Evolutionary conservation across 2,888 invertebrate genomes (phyloP).

Genomic region (Mantis religiosa): DNA sequence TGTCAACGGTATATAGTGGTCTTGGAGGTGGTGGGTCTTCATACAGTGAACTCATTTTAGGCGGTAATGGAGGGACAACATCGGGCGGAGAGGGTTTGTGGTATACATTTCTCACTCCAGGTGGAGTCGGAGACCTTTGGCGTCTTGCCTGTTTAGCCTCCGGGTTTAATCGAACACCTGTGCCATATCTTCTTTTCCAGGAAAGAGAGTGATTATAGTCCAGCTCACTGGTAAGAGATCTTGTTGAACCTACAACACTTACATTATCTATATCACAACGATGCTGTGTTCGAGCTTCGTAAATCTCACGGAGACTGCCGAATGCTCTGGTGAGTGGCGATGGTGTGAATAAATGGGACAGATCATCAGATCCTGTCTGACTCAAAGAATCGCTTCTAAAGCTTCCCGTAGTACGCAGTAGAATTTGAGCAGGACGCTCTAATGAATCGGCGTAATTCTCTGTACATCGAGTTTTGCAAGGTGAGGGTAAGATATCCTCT

Average conservation of each 20-base stretch:
- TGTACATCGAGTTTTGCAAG: constrained; percentile 8
- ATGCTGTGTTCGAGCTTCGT: constrained; percentile 52
- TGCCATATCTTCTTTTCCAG: constrained; percentile 38
- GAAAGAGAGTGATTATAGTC: constrained; percentile 31
- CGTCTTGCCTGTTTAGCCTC: constrained; percentile 70
- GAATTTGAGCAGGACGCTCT: constrained; percentile 55
- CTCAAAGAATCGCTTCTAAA: constrained; percentile 54
- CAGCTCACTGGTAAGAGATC: constrained; percentile 2
- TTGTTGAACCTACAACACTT: not conserved
- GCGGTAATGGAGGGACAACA: constrained; percentile 45
- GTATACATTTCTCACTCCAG: constrained; percentile 43
- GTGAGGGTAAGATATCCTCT: constrained; percentile 35
- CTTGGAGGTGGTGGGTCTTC: constrained; percentile 29
- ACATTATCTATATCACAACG: not conserved
- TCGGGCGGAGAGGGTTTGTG: constrained; percentile 59
- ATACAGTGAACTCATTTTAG: constrained; percentile 11
- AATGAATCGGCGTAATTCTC: constrained; percentile 49
- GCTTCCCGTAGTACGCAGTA: constrained; percentile 65
- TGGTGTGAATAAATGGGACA: constrained; percentile 11
- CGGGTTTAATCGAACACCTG: constrained; percentile 51
- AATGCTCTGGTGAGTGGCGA: constrained; percentile 46
- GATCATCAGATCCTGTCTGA: constrained; percentile 2
- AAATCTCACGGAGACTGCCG: constrained; percentile 69
- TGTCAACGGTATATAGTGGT: constrained; percentile 21
- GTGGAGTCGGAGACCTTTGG: constrained; percentile 59